These are phyloP conservation scores for Albula glossodonta DNA, from an alignment of 2,113 vertebrate genomes.

Conservation along the genomic window DNA sequence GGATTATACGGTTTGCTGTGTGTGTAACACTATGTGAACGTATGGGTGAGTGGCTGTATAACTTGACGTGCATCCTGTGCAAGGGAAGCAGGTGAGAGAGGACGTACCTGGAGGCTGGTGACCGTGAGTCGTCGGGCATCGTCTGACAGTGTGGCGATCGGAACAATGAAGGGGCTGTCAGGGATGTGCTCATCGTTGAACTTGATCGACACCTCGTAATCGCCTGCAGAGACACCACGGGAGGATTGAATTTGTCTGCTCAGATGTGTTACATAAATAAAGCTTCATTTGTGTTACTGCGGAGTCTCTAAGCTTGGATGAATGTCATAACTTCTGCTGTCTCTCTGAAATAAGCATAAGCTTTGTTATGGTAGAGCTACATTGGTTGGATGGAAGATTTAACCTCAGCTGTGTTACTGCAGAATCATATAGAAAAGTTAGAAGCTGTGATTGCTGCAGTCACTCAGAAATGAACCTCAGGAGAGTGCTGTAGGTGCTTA, in stretches of 20 bases:
- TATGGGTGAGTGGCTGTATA: neutral
- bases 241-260: neutral
- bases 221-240: constrained; percentile 67
- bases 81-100: neutral
- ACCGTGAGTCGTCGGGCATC: constrained; percentile 90
- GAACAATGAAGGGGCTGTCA: constrained; percentile 95
- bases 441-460: too few relatives aligned
- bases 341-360: neutral
- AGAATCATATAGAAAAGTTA: neutral
- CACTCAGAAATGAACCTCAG: too few relatives aligned
- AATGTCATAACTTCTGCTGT: neutral
- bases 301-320: constrained; percentile 23
- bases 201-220: constrained; percentile 97
- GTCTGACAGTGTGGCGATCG: constrained; percentile 87
- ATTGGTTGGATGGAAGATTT: too few relatives aligned
- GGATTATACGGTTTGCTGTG: neutral
- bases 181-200: constrained; percentile 97
- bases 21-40: neutral
- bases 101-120: constrained; percentile 88
- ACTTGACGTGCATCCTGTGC: neutral
- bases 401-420: neutral
- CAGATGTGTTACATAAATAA: neutral
- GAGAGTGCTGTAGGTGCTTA: constrained; percentile 36
- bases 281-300: neutral
- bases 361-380: neutral